These are phyloP conservation scores for Cryptophagus acutangulus DNA, from an alignment of 2,888 invertebrate species.

Conservation along the genomic window DNA sequence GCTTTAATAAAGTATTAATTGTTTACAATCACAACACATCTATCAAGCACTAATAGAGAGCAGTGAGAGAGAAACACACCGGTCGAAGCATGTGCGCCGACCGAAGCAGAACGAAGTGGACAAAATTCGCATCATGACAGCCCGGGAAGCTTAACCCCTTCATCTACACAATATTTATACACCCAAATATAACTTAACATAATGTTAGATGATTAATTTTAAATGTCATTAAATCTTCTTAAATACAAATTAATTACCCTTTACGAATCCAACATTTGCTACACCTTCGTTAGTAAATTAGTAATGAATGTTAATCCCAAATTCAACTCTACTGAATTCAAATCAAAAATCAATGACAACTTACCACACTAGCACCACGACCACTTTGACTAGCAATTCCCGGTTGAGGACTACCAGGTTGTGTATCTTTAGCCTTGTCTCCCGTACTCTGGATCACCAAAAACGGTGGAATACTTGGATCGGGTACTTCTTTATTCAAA, in stretches of 20 bases:
- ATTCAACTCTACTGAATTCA: conserved; percentile 2
- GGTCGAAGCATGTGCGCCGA: conserved; percentile 94
- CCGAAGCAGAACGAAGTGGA: conserved; percentile 93
- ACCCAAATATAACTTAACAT: too few species aligned
- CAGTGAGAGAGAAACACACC: conserved; percentile 66
- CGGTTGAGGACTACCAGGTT: conserved; percentile 64
- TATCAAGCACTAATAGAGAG: conserved; percentile 23
- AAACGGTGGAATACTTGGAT: conserved; percentile 63
- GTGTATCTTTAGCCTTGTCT: conserved; percentile 51
- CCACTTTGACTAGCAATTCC: conserved; percentile 76
- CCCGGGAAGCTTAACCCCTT: conserved; percentile 95
- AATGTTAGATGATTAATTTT: too few species aligned
- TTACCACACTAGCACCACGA: conserved; percentile 82
- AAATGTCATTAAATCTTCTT: too few species aligned
- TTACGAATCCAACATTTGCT: too few species aligned
- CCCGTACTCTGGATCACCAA: conserved; percentile 76
- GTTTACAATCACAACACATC: too few species aligned
- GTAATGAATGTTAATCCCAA: conserved; percentile 13
- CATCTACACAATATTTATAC: conserved; percentile 59
- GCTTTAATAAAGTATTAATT: too few species aligned
- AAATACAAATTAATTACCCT: too few species aligned
- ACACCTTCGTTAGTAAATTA: too few species aligned
- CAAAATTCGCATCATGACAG: conserved; percentile 91
- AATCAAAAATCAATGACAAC: conserved; percentile 38
- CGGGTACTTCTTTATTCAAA: conserved; percentile 62